Evolutionary conservation across 23 tunicate species (phyloP), one percentile per base, ranked within the genome.

Genomic region (Trididemnum clinides): DNA sequence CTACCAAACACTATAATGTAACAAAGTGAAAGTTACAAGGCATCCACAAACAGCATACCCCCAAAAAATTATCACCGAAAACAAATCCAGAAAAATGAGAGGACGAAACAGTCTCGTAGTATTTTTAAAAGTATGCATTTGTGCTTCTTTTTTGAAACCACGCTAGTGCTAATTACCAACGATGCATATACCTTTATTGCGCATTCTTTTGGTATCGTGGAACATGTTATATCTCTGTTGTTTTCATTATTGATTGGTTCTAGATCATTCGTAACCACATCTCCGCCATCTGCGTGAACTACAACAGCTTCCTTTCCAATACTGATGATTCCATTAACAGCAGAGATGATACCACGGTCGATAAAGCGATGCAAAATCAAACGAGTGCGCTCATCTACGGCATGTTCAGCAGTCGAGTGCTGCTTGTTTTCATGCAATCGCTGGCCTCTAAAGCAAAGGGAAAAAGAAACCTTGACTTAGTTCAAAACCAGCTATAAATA

Each of bases 261-360:
- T 2, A 72, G 57, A n/a, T 89, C 90, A 7, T 69, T 23, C 0
- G 74, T 39, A 26, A 66, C 90, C 1, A 84, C 80, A 71, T 90
- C 91, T 6, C 99, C 99, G 20, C 96, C 96, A 49, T 91, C 87
- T 4, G 89, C 99, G 35, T 96, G 99, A 10, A 96, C 28, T 1
- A 96, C 93, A 28, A 96, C 93, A 12, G 99, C 96, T 85, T 96
- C 99, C 65, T 96, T 96, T 34, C 99, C 99, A 22, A 85, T 85
- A 32, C 94, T 94, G 20, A 94, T 59, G 7, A 94, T 86, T 0
- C 93, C 98, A 39, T 94, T 89, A 0, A 89, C 87, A 1, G 88
- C 28, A 21, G 90, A 88, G 25, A 96, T 81, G 34, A 96, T 73
- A 0, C 99, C 93, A 0, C 93, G 84, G 63, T 96, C 94, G 7